Evolutionary conservation across 2,113 vertebrate species (phyloP).

Genomic region (Macaca fascicularis): T2T-MFA8v1.1 NC_088378.1:85005001-85005500

Average conservation of each 20-base stretch:
- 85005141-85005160: neutral
- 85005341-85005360: neutral
- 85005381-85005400: neutral
- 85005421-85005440: slow-evolving; percentile 32
- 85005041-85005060: neutral
- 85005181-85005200: neutral
- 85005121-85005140: neutral
- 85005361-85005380: neutral
- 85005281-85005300: neutral
- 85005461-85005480: slow-evolving; percentile 42
- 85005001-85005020: slow-evolving; percentile 14
- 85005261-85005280: neutral
- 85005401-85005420: neutral
- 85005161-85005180: neutral
- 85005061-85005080: neutral
- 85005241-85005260: neutral
- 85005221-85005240: neutral
- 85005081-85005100: neutral
- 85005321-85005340: neutral
- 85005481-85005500: slow-evolving; percentile 1
- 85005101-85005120: neutral
- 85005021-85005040: neutral
- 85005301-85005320: neutral
- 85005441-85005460: slow-evolving; percentile 39
- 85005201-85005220: neutral